A percentile compares a stretch with the other conserved stretches of the same genome.
These are phyloP conservation scores for Tethya wilhelma DNA, from an alignment of 37 sponge, comb jelly and placozoan genomes.

Conservation along the genomic window DNA sequence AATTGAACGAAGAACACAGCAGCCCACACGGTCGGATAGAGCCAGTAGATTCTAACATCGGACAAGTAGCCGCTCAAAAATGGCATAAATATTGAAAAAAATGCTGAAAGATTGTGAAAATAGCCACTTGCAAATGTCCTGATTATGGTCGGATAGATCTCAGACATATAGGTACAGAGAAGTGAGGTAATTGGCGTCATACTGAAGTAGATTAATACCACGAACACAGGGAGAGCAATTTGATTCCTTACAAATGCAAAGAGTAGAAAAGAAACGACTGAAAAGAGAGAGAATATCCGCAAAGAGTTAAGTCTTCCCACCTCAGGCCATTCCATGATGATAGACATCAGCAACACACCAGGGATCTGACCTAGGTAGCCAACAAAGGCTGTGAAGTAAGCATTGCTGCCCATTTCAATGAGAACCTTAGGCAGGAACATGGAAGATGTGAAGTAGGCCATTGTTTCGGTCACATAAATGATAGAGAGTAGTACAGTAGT, in stretches of 20 bases:
- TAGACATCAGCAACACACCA: conserved; percentile 58
- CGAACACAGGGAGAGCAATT: conserved; percentile 31
- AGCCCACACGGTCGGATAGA: conserved; percentile 50
- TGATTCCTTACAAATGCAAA: conserved; percentile 40
- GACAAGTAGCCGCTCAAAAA: conserved; percentile 51
- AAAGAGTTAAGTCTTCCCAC: conserved; percentile 67
- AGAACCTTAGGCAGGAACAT: conserved; percentile 51
- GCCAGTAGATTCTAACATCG: conserved; percentile 25
- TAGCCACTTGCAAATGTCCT: conserved; percentile 31
- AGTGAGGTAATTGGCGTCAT: conserved; percentile 42
- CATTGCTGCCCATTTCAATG: background rate
- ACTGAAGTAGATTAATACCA: conserved; percentile 53
- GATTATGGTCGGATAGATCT: conserved; percentile 53
- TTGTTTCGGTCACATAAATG: conserved; percentile 1
- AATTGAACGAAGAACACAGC: conserved; percentile 34
- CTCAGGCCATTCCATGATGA: conserved; percentile 63
- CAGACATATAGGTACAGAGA: conserved; percentile 52
- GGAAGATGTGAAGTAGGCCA: conserved; percentile 21
- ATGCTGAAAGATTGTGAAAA: background rate
- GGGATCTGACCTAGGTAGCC: conserved; percentile 55
- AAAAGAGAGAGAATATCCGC: conserved; percentile 20
- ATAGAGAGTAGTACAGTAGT: conserved; percentile 39
- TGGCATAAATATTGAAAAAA: conserved; percentile 11
- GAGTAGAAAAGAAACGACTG: conserved; percentile 30
- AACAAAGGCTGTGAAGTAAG: conserved; percentile 54